Evolutionary conservation across 2,888 invertebrate genomes (phyloP), one percentile per base, ranked within the genome.

Genomic region (Trachelus tabidus): DNA sequence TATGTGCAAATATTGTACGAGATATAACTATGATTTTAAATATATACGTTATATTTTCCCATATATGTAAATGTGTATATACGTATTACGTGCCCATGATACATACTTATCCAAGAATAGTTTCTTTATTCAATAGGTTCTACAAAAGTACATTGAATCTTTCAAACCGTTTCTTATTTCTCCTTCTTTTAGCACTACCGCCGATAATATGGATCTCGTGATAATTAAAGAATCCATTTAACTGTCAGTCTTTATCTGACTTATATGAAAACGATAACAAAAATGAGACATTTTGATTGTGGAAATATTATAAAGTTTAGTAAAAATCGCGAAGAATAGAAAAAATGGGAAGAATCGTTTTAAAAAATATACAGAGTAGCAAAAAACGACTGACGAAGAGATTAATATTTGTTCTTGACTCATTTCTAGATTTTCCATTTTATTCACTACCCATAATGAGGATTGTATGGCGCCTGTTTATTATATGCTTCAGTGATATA

Each of bases 401-500:
- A 56, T 23, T 56, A 4, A 56, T 73, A 76, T n/a, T 40, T 75
- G 15, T n/a, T 37, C 2, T 68, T 68, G 6, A 15, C 31, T 30
- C 23, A 12, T 34, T 34, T 34, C 4, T 12, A 69, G 15, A 73
- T 69, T 37, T 30, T 15, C 73, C 75, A 34, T 76, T 69, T 73
- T 12, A 78, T 31, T 33, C 73, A 83, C 69, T 81, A 79, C 31
- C 71, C 80, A 76, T 86, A 90, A 74, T 84, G 81, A 34, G 90
- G 90, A 81, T 90, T 90, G 75, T 87, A 89, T n/a, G 89, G 85
- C 15, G 89, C 84, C 73, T 89, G 89, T 81, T 89, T 87, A 3
- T 83, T 83, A 75, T 89, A 90, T 9, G 83, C 80, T 77, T 86
- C 87, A 23, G 78, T 81, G 11, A 82, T 80, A 77, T 86, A 87